Percentiles rank a stretch among this genome's conserved stretches.
Evolutionary conservation across 2,888 invertebrate species (phyloP).

Genomic region (Pemphredon lugubris): DNA sequence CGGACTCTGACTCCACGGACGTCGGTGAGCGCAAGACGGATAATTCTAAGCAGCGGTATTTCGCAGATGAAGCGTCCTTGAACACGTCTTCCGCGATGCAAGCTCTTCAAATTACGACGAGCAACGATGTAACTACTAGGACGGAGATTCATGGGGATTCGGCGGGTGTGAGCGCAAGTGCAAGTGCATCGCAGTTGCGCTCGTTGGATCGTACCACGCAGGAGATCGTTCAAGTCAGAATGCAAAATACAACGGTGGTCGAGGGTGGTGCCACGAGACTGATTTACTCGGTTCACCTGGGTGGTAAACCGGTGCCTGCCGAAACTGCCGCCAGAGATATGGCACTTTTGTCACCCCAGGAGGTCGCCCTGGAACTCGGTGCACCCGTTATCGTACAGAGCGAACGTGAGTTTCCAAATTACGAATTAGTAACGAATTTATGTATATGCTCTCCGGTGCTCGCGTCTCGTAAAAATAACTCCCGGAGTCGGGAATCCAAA

Average conservation of each 20-base stretch:
- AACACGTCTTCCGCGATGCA: slow-evolving; percentile 5
- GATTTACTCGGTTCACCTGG: slow-evolving; percentile 91
- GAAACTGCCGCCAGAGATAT: slow-evolving; percentile 92
- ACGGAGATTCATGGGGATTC: slow-evolving; percentile 5
- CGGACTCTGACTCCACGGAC: background rate
- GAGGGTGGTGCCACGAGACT: slow-evolving; percentile 79
- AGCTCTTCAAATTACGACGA: background rate
- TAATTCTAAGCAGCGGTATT: background rate
- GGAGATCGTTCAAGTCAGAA: slow-evolving; percentile 76
- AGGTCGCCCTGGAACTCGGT: slow-evolving; percentile 88
- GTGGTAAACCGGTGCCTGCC: slow-evolving; percentile 90
- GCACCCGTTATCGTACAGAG: slow-evolving; percentile 91
- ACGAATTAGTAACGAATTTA: background rate
- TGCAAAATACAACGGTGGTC: slow-evolving; percentile 76
- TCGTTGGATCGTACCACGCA: slow-evolving; percentile 36
- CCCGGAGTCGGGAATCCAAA: too few relatives aligned
- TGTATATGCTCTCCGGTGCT: too few relatives aligned
- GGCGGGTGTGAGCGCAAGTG: background rate
- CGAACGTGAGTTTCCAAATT: slow-evolving; percentile 86
- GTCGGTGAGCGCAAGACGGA: background rate
- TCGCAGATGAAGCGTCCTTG: background rate
- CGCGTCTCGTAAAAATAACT: too few relatives aligned
- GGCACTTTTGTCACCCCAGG: slow-evolving; percentile 89
- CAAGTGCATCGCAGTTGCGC: slow-evolving; percentile 46
- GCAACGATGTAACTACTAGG: background rate